phyloP scores from a whole-genome alignment of 2,888 invertebrate species.

The Rhamphomyia laevipes region DNA sequence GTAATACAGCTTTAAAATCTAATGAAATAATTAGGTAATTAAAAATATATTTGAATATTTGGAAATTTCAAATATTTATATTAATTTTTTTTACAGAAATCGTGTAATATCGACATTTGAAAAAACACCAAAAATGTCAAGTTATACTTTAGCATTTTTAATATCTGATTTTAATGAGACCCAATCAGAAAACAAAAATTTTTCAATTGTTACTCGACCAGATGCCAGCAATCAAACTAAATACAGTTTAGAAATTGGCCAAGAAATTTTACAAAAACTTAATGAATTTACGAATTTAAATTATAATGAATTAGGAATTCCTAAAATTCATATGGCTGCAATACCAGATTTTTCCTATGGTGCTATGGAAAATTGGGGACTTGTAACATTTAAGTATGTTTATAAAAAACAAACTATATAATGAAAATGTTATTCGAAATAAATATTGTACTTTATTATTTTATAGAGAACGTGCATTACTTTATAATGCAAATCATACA shows the following conservation, averaged over 20 bases:
- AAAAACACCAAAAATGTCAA: conserved; percentile 53
- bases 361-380: conserved; percentile 90
- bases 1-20: conserved; percentile 21
- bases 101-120: conserved; percentile 19
- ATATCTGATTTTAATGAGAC: conserved; percentile 45
- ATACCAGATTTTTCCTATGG: conserved; percentile 73
- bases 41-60: conserved; percentile 12
- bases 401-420: background rate
- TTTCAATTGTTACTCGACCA: conserved; percentile 53
- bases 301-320: conserved; percentile 43
- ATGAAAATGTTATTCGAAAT: background rate
- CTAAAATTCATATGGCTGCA: conserved; percentile 75
- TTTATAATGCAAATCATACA: conserved; percentile 50
- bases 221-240: conserved; percentile 52
- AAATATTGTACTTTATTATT: conserved; percentile 38
- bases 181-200: conserved; percentile 15
- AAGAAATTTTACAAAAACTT: conserved; percentile 40
- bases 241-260: conserved; percentile 53
- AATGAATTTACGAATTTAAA: conserved; percentile 46
- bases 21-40: background rate
- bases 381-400: conserved; percentile 61
- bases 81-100: conserved; percentile 37
- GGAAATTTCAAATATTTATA: background rate
- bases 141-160: conserved; percentile 70
- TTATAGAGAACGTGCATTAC: conserved; percentile 56